These are phyloP conservation scores for Proterorhinus semilunaris DNA, from an alignment of 2,113 vertebrate species.

Conservation along the genomic window DNA sequence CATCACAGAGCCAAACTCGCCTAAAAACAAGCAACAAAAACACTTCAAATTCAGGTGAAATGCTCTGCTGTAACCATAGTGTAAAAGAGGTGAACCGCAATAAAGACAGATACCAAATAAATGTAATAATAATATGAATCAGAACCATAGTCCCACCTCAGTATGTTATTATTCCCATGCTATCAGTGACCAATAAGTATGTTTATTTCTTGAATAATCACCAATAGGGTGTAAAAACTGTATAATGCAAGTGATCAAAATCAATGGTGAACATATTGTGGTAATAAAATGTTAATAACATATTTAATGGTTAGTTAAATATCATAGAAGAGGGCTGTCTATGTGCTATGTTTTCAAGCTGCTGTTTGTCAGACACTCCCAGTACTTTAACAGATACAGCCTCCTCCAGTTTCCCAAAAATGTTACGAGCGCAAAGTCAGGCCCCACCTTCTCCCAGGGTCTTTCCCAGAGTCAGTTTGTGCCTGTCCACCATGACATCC, in stretches of 20 bases:
- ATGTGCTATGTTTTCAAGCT: not conserved
- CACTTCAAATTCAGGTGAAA: not conserved
- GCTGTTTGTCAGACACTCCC: constrained; percentile 17
- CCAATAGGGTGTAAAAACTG: no score
- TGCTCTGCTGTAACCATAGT: not conserved
- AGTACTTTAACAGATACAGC: constrained; percentile 9
- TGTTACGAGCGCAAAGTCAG: not conserved
- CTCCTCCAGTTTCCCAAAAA: not conserved
- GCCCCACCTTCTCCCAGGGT: constrained; percentile 85
- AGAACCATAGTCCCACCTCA: no score
- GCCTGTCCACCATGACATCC: constrained; percentile 91
- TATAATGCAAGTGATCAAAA: no score
- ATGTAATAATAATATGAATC: no score
- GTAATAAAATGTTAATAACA: not conserved
- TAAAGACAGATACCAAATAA: no score
- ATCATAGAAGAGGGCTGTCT: not conserved
- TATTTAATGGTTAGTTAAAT: not conserved
- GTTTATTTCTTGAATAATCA: no score
- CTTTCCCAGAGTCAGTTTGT: constrained; percentile 89
- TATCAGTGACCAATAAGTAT: no score
- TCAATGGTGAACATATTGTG: no score
- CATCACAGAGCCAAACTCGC: constrained; percentile 92
- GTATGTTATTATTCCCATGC: no score
- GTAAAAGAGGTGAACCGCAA: no score
- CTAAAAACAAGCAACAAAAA: constrained; percentile 57